Conservation (phyloP, 2,888 invertebrate genomes). For the Eremobia ochroleuca region DNA sequence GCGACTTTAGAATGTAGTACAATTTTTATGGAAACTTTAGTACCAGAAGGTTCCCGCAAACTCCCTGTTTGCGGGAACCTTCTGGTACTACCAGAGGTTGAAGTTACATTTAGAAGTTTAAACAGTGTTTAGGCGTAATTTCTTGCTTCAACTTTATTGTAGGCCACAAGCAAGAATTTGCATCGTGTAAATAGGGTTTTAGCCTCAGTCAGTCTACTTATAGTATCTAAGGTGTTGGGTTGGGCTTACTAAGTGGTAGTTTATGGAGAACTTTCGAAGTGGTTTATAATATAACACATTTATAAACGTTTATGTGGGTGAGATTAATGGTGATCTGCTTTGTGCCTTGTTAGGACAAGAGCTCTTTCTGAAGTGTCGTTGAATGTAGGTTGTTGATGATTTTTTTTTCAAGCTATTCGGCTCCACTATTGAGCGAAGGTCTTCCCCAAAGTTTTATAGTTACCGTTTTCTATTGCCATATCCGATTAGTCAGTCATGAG, state of each 20-base stretch:
- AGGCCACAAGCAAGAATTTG: too few species aligned
- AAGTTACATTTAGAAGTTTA: too few species aligned
- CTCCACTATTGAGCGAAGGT: not conserved
- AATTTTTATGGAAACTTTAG: not conserved
- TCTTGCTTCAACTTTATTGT: not conserved
- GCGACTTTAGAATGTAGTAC: not conserved
- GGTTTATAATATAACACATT: not conserved
- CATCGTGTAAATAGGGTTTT: not conserved
- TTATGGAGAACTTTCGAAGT: not conserved
- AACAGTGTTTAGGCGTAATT: not conserved
- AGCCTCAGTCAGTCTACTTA: not conserved
- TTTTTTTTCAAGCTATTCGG: too few species aligned
- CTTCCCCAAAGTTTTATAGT: not conserved
- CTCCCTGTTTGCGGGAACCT: too few species aligned
- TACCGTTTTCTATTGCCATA: not conserved
- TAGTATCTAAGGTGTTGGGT: conserved; percentile 8
- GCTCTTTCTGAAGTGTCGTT: not conserved
- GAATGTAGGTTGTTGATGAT: not conserved
- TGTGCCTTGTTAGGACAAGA: not conserved
- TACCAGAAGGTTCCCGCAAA: too few species aligned
- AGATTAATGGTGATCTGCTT: not conserved
- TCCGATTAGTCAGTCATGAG: not conserved
- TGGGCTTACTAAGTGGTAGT: conserved; percentile 9
- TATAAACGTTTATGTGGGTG: not conserved
- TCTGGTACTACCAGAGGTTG: too few species aligned